phyloP scores from a whole-genome alignment of 1,140 invertebrate genomes.

The Drosophila sturtevanti region DNA sequence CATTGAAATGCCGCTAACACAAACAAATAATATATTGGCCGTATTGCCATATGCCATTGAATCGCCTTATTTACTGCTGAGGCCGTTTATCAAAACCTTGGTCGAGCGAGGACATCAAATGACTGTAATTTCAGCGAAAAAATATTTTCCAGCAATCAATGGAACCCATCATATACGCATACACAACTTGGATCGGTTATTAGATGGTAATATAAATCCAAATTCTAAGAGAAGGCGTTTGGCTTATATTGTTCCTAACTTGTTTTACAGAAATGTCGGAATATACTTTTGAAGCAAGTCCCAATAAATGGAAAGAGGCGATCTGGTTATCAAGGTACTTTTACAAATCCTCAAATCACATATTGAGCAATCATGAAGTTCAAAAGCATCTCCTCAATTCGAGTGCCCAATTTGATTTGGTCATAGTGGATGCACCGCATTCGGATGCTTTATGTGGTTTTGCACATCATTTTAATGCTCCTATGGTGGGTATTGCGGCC shows the following conservation, averaged over 20 bases:
- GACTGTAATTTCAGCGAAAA: constrained; percentile 42
- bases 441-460: constrained; percentile 68
- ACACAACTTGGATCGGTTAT: constrained; percentile 18
- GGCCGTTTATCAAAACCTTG: constrained; percentile 39
- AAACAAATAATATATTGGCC: constrained; percentile 56
- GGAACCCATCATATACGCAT: constrained; percentile 57
- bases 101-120: constrained; percentile 44
- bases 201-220: constrained; percentile 19
- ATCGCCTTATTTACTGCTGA: constrained; percentile 38
- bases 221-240: too few species aligned
- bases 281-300: background rate
- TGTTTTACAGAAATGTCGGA: background rate
- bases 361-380: constrained; percentile 47
- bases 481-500: constrained; percentile 59
- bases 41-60: constrained; percentile 45
- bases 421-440: constrained; percentile 59
- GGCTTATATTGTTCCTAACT: too few species aligned
- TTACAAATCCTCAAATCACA: constrained; percentile 32
- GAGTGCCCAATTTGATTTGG: constrained; percentile 53
- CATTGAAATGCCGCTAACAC: constrained; percentile 1
- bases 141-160: constrained; percentile 35
- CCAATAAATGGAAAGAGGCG: constrained; percentile 51
- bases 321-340: constrained; percentile 25
- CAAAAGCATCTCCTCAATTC: constrained; percentile 47
- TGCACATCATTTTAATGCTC: constrained; percentile 59